Evolutionary conservation across 1,140 invertebrate genomes (phyloP), one percentile per base, ranked within the genome.

Genomic region (Holcopasites calliopsidis): DNA sequence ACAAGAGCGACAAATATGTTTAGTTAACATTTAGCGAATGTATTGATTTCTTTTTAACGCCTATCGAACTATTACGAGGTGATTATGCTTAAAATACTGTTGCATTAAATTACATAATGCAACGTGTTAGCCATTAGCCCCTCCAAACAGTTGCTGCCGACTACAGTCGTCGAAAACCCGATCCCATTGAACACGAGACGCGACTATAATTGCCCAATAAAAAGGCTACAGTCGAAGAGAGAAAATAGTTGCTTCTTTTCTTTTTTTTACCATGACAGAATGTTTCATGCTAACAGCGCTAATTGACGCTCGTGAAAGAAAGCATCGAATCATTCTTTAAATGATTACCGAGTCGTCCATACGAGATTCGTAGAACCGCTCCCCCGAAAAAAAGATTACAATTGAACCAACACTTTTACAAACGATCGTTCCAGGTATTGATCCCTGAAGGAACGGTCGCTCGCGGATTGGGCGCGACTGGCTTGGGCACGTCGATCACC

Each of bases 401-500:
- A 52, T 31, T 33, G 16, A 54, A 54, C 16, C 13, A 5, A 31
- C 31, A 31, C 8, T 40, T 40, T 40, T 40, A 40, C n/a, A 40
- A 40, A 7, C 6, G 16, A 68, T 55, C 31, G 0, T 84, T 90
- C 88, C 81, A 94, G 93, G 88, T 90, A 2, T 90, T 92, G 0
- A 87, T 93, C 3, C 92, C 91, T 3, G 74, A 80, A 1, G 64
- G 85, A 28, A 71, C 86, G 26, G 80, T 81, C 3, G 84, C 28
- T 0, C 10, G 85, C 0, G 89, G 84, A 0, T 85, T 95, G 35
- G 95, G 95, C 0, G 89, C 93, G 0, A 96, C 95, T 0, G 68
- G 71, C 0, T 82, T 95, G 13, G 87, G 89, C 23, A 0, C 52
- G 0, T 78, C 84, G 0, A 60, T 97, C n/a, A 90, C 89, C 11